A percentile compares a stretch with the other conserved stretches of the same genome.
Evolutionary conservation across 2,797 vertebrate genomes (phyloP).

Genomic region (Tragopan temminckii): DNA sequence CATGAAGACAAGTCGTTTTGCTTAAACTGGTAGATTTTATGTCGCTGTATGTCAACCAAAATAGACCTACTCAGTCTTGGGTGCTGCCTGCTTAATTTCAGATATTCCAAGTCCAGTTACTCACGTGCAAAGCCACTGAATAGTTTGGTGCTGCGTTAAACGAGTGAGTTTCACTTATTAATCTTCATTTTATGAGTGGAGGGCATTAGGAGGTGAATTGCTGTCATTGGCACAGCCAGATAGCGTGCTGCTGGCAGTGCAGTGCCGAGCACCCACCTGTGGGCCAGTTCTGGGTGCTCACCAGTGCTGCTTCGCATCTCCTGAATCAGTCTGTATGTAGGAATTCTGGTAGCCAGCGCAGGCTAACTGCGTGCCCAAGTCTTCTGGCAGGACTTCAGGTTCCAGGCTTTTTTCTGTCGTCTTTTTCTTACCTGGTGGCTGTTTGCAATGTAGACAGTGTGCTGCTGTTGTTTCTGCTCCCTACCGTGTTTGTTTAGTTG

Average conservation of each 20-base stretch:
- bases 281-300: neutral
- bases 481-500: neutral
- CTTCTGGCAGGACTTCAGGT: neutral
- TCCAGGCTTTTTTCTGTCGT: neutral
- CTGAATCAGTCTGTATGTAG: accelerated
- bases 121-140: neutral
- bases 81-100: neutral
- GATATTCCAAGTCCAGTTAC: neutral
- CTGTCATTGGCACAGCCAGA: neutral
- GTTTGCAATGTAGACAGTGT: neutral
- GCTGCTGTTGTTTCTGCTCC: neutral
- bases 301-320: neutral
- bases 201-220: neutral
- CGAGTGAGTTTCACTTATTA: neutral
- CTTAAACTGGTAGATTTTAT: neutral
- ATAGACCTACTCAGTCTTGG: neutral
- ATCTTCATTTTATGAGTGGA: neutral
- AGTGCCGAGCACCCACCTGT: neutral
- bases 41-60: neutral
- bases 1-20: neutral
- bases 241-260: accelerated
- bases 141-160: neutral
- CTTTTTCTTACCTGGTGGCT: neutral
- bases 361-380: accelerated
- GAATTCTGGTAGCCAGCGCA: accelerated